These are phyloP conservation scores for Pelvicachromis taeniatus DNA, from an alignment of 2,113 vertebrate genomes.

Conservation along the genomic window DNA sequence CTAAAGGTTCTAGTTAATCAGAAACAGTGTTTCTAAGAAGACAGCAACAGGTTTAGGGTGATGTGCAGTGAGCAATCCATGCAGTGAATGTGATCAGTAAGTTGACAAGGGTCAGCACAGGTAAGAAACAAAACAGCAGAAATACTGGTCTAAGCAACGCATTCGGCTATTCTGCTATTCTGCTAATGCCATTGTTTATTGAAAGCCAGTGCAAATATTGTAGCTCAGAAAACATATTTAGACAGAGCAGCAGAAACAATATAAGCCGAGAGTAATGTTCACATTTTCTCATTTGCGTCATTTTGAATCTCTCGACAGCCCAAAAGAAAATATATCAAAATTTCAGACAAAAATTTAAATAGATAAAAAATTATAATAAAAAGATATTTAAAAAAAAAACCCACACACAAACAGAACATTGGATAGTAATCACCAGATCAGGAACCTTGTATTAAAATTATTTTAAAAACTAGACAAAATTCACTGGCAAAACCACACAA, in stretches of 20 bases:
- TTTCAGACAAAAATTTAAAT: too few species aligned
- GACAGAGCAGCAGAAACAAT: not conserved
- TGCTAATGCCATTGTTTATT: not conserved
- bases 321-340: rapidly evolving
- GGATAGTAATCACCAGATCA: not conserved
- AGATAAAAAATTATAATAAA: not conserved
- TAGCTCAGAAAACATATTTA: not conserved
- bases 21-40: conserved; percentile 18
- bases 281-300: not conserved
- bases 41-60: not conserved
- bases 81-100: not conserved
- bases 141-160: not conserved
- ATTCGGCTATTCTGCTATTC: not conserved
- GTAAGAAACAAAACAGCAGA: not conserved
- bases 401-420: too few species aligned
- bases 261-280: not conserved
- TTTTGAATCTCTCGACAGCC: not conserved
- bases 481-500: conserved; percentile 32
- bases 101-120: not conserved
- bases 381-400: not conserved
- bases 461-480: not conserved
- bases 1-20: conserved; percentile 51
- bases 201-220: not conserved
- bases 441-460: not conserved
- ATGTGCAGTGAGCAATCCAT: not conserved